These are phyloP conservation scores for Tauraco hartlaubi DNA, from an alignment of 2,797 vertebrate genomes.

Conservation along the genomic window DNA sequence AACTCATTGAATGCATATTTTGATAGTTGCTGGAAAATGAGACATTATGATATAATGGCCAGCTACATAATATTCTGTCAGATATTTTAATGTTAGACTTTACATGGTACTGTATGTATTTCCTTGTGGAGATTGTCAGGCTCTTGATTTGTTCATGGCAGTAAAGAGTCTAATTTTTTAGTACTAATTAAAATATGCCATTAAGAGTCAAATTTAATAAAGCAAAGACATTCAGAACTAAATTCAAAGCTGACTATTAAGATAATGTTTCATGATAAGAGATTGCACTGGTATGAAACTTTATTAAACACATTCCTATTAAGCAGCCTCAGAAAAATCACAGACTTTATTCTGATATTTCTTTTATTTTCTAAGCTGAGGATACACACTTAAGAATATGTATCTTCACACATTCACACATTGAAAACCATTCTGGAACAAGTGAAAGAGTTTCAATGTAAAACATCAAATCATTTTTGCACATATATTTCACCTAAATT, in stretches of 20 bases:
- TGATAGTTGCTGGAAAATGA: conserved; percentile 17
- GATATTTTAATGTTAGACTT: neutral
- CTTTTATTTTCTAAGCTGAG: neutral
- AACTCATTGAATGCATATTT: conserved; percentile 14
- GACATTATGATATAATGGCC: neutral
- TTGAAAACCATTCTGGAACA: neutral
- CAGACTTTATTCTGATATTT: neutral
- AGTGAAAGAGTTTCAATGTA: neutral
- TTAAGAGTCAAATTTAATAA: neutral
- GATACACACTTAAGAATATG: neutral
- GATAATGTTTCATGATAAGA: neutral
- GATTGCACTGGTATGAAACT: neutral
- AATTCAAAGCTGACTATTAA: neutral
- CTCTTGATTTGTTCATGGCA: neutral
- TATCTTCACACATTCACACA: too few relatives aligned
- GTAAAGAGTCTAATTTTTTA: neutral
- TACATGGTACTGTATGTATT: neutral
- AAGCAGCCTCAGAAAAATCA: neutral
- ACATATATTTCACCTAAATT: neutral
- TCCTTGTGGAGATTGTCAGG: neutral
- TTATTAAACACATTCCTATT: neutral
- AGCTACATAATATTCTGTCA: neutral
- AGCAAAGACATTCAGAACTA: neutral
- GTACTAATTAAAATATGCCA: neutral
- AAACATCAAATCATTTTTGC: neutral